These are phyloP conservation scores for Protonibea diacanthus DNA, from an alignment of 2,797 vertebrate species.

Conservation along the genomic window DNA sequence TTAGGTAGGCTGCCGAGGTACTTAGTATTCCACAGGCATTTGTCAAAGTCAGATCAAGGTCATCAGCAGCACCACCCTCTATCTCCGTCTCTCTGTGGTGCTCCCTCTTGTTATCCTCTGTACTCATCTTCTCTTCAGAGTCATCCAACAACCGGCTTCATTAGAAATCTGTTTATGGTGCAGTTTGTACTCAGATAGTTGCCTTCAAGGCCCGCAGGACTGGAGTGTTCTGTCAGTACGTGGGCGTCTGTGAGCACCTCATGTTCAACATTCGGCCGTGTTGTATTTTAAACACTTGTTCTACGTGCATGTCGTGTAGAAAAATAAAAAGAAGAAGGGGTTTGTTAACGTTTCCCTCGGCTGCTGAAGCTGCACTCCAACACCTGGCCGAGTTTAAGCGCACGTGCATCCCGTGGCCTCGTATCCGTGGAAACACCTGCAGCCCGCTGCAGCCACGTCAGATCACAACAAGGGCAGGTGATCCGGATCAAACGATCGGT, in stretches of 20 bases:
- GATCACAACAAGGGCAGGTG: slow-evolving; percentile 33
- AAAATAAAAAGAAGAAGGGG: too few relatives aligned
- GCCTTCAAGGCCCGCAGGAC: slow-evolving; percentile 21
- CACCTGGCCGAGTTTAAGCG: slow-evolving; percentile 13
- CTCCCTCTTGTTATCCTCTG: slow-evolving; percentile 54
- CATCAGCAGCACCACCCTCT: slow-evolving; percentile 69
- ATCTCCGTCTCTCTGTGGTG: slow-evolving; percentile 52
- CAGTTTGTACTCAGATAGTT: slow-evolving; percentile 43
- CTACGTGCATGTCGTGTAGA: neutral
- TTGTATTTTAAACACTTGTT: neutral
- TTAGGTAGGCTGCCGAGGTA: slow-evolving; percentile 65
- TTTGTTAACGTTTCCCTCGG: neutral
- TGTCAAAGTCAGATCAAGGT: slow-evolving; percentile 83
- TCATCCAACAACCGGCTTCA: slow-evolving; percentile 42
- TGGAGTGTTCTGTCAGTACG: slow-evolving; percentile 17
- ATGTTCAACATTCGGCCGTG: neutral
- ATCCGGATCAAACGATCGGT: slow-evolving; percentile 53
- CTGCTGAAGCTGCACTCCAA: slow-evolving; percentile 13
- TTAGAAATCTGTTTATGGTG: slow-evolving; percentile 67
- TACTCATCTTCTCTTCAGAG: slow-evolving; percentile 54
- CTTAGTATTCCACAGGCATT: slow-evolving; percentile 82
- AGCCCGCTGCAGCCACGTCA: slow-evolving; percentile 23
- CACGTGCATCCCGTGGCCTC: neutral
- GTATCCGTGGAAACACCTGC: slow-evolving; percentile 46
- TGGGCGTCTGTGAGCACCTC: slow-evolving; percentile 32